Base-by-base conservation (phyloP, 1,140 invertebrate species). In the Lepidurus couesii region DNA sequence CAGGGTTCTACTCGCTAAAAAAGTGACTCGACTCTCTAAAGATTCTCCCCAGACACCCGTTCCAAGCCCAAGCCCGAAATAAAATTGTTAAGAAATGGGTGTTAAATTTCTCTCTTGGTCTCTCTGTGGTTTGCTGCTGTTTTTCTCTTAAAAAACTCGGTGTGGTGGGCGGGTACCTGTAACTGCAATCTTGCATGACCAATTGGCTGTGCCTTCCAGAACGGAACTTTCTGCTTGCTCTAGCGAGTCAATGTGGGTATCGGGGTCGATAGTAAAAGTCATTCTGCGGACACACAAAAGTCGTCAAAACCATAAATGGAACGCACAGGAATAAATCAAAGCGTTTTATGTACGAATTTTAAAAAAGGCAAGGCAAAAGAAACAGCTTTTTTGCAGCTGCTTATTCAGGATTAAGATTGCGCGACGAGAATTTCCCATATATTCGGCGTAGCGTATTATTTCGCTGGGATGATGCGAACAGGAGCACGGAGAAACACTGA, bases 111-210 rank as follows among this genome's bases (percentile, higher is more conserved):
- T 65, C 9, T 65, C 6, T 65, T 13, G n/a, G n/a, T 65, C 53
- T 65, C 21, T 65, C 53, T 65, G 53, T 65, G 53, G 10, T 47
- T 2, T 10, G 16, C 21, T 13, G 53, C 13, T 65, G 21, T 65
- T 65, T 47, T 65, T 65, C 53, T 65, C 53, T 65, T 5, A 65
- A 65, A 65, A 65, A 65, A 65, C 21, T 21, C 34, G 34, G 34
- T 65, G 53, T 21, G 53, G 53, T 13, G 47, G 47, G n/a, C n/a
- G 65, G 85, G 86, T 90, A 97, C 95, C 95, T 95, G 95, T 97
- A 85, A 97, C 95, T 85, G 95, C 95, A 89, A 99, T 97, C 92
- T 99, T 99, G 90, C 96, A 98, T 87, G 96, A 98, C 97, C 97
- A 99, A 89, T 99, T 99, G 85, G 96, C 98, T 84, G 96, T 99